These are phyloP conservation scores for Spisula solida DNA, from an alignment of 2,888 invertebrate species.

Conservation along the genomic window DNA sequence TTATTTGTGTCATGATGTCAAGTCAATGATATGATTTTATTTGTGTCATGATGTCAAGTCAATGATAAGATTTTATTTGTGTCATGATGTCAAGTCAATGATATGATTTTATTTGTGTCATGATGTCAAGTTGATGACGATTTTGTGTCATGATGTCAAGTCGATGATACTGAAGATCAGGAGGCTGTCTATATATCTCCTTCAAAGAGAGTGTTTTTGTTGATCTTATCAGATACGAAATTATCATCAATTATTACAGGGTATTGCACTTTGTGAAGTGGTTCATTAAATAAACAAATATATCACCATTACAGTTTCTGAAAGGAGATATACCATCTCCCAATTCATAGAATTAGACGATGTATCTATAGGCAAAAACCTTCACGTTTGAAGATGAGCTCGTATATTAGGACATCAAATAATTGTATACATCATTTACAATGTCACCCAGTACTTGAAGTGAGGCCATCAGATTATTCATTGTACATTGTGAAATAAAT, in stretches of 20 bases:
- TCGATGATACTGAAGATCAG: background rate
- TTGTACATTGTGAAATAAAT: background rate
- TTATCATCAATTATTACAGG: constrained; percentile 38
- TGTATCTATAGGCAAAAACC: background rate
- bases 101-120: too few species aligned
- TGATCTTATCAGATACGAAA: constrained; percentile 38
- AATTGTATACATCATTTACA: background rate
- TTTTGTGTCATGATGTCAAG: too few species aligned
- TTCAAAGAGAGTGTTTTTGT: background rate
- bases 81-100: background rate
- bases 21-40: background rate
- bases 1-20: background rate
- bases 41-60: too few species aligned
- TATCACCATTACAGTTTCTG: constrained; percentile 7
- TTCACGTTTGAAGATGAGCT: constrained; percentile 32
- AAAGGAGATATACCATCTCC: background rate
- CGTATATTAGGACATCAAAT: constrained; percentile 31
- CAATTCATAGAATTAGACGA: background rate
- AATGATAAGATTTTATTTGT: background rate
- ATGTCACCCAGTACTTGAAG: constrained; percentile 5
- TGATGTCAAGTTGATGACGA: background rate
- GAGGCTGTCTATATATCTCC: background rate
- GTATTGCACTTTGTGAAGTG: constrained; percentile 30
- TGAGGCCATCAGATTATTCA: constrained; percentile 4
- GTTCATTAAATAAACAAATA: constrained; percentile 20